A percentile compares a stretch with the other conserved stretches of the same genome.
Conservation (phyloP, 2,113 vertebrate species). For the Mustela nigripes region DNA sequence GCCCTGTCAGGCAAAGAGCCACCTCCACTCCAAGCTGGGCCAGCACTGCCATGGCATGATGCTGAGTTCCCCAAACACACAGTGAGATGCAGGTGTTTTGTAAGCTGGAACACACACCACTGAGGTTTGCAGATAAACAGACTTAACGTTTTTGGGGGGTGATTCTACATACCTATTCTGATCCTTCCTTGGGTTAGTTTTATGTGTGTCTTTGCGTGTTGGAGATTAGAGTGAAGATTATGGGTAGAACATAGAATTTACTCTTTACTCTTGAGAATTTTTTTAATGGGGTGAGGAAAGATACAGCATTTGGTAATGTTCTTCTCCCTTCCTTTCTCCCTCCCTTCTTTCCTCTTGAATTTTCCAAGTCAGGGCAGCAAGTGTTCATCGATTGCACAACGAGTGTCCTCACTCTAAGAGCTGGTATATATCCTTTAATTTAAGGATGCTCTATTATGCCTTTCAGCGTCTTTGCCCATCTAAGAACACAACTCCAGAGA, state of each 20-base stretch:
- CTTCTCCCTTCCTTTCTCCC: not conserved
- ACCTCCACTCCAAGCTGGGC: not conserved
- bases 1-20: no score
- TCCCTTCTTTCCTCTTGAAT: slow-evolving; percentile 56
- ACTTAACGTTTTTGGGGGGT: not conserved
- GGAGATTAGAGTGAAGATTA: not conserved
- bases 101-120: slow-evolving; percentile 57
- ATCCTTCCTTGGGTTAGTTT: slow-evolving; percentile 52
- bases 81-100: slow-evolving; percentile 30
- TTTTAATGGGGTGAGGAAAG: slow-evolving; percentile 66
- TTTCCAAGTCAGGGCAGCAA: slow-evolving; percentile 76
- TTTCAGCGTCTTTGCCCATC: slow-evolving; percentile 76
- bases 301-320: not conserved
- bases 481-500: slow-evolving; percentile 77
- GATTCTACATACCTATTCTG: slow-evolving; percentile 48
- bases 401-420: slow-evolving; percentile 63
- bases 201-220: slow-evolving; percentile 29
- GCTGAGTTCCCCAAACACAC: slow-evolving; percentile 46
- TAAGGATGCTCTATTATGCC: slow-evolving; percentile 44
- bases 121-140: slow-evolving; percentile 66
- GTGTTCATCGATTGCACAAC: slow-evolving; percentile 79
- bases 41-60: not conserved
- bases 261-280: slow-evolving; percentile 47
- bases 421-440: slow-evolving; percentile 40
- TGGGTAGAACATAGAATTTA: slow-evolving; percentile 47